Conservation (phyloP, 2,113 vertebrate species). For the western clawed frog (Xenopus tropicalis) region DNA sequence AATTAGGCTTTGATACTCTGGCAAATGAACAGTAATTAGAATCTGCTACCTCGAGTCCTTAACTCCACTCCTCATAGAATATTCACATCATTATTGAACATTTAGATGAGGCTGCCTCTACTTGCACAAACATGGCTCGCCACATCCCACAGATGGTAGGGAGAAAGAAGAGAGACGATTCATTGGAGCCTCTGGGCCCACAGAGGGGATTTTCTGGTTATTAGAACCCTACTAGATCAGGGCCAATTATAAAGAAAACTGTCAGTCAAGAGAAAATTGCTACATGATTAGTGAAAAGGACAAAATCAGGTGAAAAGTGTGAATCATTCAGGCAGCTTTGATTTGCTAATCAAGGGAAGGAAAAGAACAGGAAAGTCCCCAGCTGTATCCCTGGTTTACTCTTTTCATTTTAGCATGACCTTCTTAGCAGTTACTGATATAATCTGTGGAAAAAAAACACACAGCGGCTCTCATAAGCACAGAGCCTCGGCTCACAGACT, state of each 20-base stretch:
- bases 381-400: slow-evolving; percentile 93
- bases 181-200: slow-evolving; percentile 90
- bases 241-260: slow-evolving; percentile 99
- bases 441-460: slow-evolving; percentile 74
- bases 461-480: slow-evolving; percentile 75
- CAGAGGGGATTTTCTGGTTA: slow-evolving; percentile 99
- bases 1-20: slow-evolving; percentile 99
- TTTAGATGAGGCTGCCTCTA: slow-evolving; percentile 93
- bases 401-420: slow-evolving; percentile 96
- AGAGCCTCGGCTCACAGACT: slow-evolving; percentile 71
- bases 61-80: slow-evolving; percentile 91
- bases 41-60: slow-evolving; percentile 91
- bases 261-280: slow-evolving; percentile 99
- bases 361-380: slow-evolving; percentile 89
- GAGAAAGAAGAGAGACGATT: slow-evolving; percentile 83
- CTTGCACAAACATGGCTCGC: slow-evolving; percentile 79
- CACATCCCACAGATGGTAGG: slow-evolving; percentile 79
- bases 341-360: slow-evolving; percentile 98
- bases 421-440: slow-evolving; percentile 91
- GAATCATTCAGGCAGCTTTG: slow-evolving; percentile 98
- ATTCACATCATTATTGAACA: slow-evolving; percentile 97
- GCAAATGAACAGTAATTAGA: slow-evolving; percentile 99
- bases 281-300: slow-evolving; percentile 98
- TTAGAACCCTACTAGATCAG: slow-evolving; percentile 99
- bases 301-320: slow-evolving; percentile 99